These are phyloP conservation scores for Diabrotica virgifera DNA, from an alignment of 1,140 invertebrate species.

Conservation along the genomic window DNA sequence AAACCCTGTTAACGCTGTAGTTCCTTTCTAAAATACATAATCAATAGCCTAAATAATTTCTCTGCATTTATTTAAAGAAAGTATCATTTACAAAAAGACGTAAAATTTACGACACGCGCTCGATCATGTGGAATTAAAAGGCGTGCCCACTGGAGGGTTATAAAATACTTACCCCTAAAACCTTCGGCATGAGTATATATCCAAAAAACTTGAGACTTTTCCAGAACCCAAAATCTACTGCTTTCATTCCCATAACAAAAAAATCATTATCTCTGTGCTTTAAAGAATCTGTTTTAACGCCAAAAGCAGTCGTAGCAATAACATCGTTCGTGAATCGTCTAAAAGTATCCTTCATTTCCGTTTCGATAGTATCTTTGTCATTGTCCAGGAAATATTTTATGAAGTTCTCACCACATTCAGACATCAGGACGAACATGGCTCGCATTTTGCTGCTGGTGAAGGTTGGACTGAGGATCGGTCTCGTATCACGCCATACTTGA, in stretches of 20 bases:
- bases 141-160: too few species aligned
- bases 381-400: conserved; percentile 34
- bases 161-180: conserved; percentile 20
- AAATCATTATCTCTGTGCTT: conserved; percentile 46
- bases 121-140: too few species aligned
- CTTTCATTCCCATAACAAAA: conserved; percentile 41
- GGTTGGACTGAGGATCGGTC: conserved; percentile 44
- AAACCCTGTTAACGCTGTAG: too few species aligned
- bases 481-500: conserved; percentile 45
- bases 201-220: conserved; percentile 23
- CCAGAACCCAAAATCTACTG: conserved; percentile 31
- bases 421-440: conserved; percentile 42
- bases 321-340: conserved; percentile 33
- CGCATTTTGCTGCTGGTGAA: conserved; percentile 48
- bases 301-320: too few species aligned
- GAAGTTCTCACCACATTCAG: conserved; percentile 20
- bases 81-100: neutral
- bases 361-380: conserved; percentile 14
- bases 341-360: conserved; percentile 32
- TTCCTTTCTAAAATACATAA: too few species aligned
- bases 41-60: neutral
- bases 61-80: neutral
- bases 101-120: too few species aligned
- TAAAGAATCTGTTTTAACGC: conserved; percentile 42
- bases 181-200: conserved; percentile 14